A percentile compares a stretch with the other conserved stretches of the same genome.
Evolutionary conservation across 2,113 vertebrate species (phyloP).

Genomic region (Struthidea cinerea): DNA sequence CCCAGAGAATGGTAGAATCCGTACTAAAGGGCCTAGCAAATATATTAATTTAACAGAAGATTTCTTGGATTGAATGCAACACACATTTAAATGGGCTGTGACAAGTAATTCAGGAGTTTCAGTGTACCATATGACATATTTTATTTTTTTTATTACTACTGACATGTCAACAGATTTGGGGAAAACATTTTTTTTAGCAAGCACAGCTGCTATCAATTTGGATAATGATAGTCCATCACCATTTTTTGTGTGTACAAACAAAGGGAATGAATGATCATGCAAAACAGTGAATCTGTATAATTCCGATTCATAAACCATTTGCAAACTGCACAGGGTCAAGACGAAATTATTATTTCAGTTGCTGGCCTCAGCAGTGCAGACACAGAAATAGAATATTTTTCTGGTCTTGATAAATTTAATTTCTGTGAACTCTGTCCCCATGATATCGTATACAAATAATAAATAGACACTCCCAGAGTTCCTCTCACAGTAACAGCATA

Average conservation of each 20-base stretch:
- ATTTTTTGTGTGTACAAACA: conserved; percentile 62
- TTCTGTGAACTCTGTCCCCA: not conserved
- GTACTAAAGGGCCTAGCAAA: not conserved
- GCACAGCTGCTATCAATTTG: conserved; percentile 78
- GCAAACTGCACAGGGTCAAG: conserved; percentile 34
- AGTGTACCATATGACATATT: conserved; percentile 23
- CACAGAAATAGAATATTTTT: conserved; percentile 27
- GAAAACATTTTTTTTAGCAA: conserved; percentile 64
- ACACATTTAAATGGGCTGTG: conserved; percentile 31
- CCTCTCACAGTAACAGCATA: not conserved
- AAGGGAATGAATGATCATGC: conserved; percentile 33
- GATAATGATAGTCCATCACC: conserved; percentile 72
- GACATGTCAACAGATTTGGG: conserved; percentile 67
- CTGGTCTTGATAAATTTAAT: conserved; percentile 50
- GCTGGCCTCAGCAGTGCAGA: conserved; percentile 16
- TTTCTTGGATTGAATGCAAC: conserved; percentile 7
- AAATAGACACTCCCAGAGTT: not conserved
- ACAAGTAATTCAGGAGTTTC: conserved; percentile 48
- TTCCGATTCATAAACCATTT: conserved; percentile 58
- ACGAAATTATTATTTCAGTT: conserved; percentile 49
- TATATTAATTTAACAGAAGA: conserved; percentile 4
- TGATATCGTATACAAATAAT: conserved; percentile 14
- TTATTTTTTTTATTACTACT: conserved; percentile 54
- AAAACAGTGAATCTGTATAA: conserved; percentile 44
- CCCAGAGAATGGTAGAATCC: not conserved